A percentile compares a stretch with the other conserved stretches of the same genome.
Evolutionary conservation across 2,113 vertebrate species (phyloP).

Genomic region (Pao palembangensis): DNA sequence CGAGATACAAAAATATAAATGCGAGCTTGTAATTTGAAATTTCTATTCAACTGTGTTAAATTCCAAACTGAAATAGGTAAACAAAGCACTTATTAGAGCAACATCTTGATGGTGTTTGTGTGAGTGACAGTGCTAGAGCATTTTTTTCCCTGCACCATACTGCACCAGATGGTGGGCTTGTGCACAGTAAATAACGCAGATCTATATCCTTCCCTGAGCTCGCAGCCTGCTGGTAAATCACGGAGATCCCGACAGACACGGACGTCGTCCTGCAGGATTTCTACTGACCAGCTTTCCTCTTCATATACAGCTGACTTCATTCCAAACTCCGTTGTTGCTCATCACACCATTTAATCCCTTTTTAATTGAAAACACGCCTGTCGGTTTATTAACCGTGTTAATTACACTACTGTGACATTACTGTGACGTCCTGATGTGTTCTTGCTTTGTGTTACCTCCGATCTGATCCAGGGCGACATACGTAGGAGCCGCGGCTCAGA

Average conservation of each 20-base stretch:
- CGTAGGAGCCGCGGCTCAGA: conserved; percentile 1
- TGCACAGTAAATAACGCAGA: conserved; percentile 70
- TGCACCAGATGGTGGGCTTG: conserved; percentile 66
- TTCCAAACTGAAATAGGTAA: background rate
- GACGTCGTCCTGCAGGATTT: background rate
- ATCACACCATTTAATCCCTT: no score
- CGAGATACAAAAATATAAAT: background rate
- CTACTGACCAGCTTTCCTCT: no score
- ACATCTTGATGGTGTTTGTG: background rate
- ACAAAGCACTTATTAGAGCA: background rate
- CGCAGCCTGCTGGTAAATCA: conserved; percentile 20
- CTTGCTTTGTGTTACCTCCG: conserved; percentile 23
- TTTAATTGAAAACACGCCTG: no score
- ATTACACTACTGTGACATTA: background rate
- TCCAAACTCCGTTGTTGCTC: no score
- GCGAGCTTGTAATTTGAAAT: background rate
- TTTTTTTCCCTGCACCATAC: conserved; percentile 29
- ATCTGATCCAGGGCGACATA: conserved; percentile 32
- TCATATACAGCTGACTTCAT: no score
- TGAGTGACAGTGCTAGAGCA: conserved; percentile 35
- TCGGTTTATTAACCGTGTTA: background rate
- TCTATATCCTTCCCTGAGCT: conserved; percentile 59
- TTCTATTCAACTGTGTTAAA: no score
- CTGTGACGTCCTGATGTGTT: background rate
- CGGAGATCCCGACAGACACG: conserved; percentile 11